phyloP scores from a whole-genome alignment of 2,888 invertebrate genomes.

The Rhogogaster chlorosoma region DNA sequence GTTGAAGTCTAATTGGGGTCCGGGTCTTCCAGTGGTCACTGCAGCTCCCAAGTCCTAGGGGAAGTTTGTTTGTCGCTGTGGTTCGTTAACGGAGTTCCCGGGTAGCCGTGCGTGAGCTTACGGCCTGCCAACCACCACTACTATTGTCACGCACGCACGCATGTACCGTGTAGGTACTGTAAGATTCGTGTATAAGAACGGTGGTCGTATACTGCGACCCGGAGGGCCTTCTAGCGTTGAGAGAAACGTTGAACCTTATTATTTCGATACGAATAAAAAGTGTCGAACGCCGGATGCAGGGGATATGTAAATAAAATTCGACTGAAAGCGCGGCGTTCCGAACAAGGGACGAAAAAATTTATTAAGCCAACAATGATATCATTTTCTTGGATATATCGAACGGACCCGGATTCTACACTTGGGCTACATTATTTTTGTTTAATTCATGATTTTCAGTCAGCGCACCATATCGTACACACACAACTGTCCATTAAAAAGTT shows the following conservation, averaged over 20 bases:
- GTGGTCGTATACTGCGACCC: constrained; percentile 20
- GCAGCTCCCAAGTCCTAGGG: constrained; percentile 11
- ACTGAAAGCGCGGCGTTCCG: background rate
- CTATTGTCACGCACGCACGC: constrained; percentile 13
- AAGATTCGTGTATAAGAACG: background rate
- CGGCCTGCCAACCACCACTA: constrained; percentile 14
- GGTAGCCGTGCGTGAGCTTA: constrained; percentile 29
- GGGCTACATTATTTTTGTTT: background rate
- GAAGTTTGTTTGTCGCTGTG: constrained; percentile 32
- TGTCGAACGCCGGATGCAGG: background rate
- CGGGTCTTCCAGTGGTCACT: background rate
- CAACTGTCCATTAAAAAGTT: background rate
- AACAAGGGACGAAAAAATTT: background rate
- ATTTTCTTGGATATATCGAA: background rate
- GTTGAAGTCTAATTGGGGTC: constrained; percentile 5
- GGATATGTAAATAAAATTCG: constrained; percentile 9
- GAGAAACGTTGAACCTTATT: background rate
- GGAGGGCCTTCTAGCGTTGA: constrained; percentile 10
- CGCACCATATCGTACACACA: background rate
- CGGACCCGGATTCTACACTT: no score
- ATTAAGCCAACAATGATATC: background rate
- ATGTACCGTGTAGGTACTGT: background rate
- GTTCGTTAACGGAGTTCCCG: constrained; percentile 33
- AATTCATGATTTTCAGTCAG: background rate
- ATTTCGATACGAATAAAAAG: constrained; percentile 15